Conservation (phyloP, 2,113 vertebrate species). For the Nettapus auritus region DNA sequence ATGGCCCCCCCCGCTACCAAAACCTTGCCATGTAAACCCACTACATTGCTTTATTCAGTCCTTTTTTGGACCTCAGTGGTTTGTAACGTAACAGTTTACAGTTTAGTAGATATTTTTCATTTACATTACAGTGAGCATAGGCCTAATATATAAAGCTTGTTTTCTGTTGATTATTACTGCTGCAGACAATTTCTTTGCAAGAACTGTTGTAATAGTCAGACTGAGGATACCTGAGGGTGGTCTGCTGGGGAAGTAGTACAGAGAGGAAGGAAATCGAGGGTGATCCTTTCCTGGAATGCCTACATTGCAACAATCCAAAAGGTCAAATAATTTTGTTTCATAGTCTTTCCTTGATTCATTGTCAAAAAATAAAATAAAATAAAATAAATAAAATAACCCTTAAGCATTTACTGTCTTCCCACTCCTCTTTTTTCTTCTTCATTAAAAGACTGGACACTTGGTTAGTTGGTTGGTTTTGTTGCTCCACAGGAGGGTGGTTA, state of each 20-base stretch:
- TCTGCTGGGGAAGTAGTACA: fast-evolving
- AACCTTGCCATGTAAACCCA: no score
- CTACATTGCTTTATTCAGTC: not conserved
- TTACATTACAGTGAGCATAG: not conserved
- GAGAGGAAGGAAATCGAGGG: not conserved
- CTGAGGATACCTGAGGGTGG: not conserved
- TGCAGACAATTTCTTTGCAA: not conserved
- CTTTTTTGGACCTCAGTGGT: not conserved
- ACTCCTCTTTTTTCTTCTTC: fast-evolving
- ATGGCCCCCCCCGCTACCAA: no score
- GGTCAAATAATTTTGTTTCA: not conserved
- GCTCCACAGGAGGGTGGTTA: not conserved
- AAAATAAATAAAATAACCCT: not conserved
- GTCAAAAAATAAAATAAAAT: not conserved
- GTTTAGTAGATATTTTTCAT: not conserved
- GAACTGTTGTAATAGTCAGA: not conserved
- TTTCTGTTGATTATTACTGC: not conserved
- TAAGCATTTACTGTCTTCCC: not conserved
- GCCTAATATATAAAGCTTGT: not conserved
- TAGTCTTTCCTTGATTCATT: not conserved
- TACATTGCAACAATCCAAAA: not conserved
- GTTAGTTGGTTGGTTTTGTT: not conserved
- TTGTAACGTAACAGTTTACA: not conserved
- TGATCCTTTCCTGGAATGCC: not conserved
- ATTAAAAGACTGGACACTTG: not conserved